Percentiles rank a stretch among this genome's conserved stretches.
Conservation (phyloP, 2,888 invertebrate species). For the Netelia inedita region DNA sequence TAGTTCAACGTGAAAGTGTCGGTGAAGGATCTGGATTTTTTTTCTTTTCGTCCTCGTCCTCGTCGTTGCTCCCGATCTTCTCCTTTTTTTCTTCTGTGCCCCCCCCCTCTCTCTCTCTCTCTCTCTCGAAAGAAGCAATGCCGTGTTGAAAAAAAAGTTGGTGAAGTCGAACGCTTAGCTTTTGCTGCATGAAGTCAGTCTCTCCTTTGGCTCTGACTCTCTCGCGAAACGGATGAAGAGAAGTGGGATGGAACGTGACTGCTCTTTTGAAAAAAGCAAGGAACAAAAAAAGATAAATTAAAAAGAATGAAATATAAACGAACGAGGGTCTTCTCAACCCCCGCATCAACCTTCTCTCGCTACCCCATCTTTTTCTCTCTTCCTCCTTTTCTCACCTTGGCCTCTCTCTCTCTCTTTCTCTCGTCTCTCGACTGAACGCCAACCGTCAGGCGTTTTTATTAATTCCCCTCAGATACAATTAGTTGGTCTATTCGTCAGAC, state of each 20-base stretch:
- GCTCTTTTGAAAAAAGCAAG: conserved; percentile 48
- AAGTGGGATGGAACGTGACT: conserved; percentile 68
- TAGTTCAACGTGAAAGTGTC: background rate
- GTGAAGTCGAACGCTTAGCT: conserved; percentile 37
- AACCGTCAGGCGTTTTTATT: conserved; percentile 83
- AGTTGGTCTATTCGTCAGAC: conserved; percentile 85
- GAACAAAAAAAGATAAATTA: conserved; percentile 64
- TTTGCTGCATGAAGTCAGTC: background rate
- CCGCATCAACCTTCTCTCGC: conserved; percentile 16
- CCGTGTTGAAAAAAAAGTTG: conserved; percentile 16
- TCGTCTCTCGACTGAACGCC: conserved; percentile 64
- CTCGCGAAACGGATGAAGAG: background rate
- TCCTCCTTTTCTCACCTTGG: background rate
- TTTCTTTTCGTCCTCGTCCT: conserved; percentile 15
- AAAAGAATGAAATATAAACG: conserved; percentile 60
- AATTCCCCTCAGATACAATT: conserved; percentile 85
- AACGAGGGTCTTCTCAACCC: conserved; percentile 25
- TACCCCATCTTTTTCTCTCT: conserved; percentile 15
- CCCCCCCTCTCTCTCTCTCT: background rate
- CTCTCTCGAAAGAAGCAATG: conserved; percentile 35
- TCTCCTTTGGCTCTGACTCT: background rate
- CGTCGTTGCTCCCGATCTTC: background rate
- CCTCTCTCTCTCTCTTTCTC: background rate
- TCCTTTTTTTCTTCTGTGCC: background rate
- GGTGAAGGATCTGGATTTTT: conserved; percentile 16